These are phyloP conservation scores for Rapana venosa DNA, from an alignment of 2,888 invertebrate species.

Conservation along the genomic window DNA sequence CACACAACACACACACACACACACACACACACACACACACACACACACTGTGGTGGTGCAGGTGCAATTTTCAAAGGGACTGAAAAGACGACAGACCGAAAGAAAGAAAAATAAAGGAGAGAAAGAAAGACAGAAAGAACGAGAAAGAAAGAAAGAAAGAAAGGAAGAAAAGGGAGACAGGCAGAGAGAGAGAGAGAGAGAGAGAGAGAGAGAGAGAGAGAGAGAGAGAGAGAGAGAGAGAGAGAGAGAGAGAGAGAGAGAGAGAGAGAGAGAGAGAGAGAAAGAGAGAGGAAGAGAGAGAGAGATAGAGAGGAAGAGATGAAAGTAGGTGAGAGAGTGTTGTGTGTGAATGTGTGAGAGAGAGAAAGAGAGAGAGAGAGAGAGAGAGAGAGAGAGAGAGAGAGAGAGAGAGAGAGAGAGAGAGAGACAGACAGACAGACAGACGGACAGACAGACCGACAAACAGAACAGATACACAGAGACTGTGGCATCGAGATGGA, in stretches of 20 bases:
- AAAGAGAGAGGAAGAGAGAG: not conserved
- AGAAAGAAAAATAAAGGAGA: not conserved
- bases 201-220: not conserved
- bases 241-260: not conserved
- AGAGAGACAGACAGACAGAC: not conserved
- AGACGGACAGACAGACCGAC: not conserved
- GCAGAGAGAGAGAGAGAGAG: not conserved
- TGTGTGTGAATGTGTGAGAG: not conserved
- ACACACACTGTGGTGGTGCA: no score
- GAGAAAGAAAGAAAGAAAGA: not conserved
- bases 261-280: not conserved
- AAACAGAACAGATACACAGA: not conserved
- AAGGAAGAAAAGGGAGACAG: not conserved
- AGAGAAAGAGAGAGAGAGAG: conserved; percentile 21
- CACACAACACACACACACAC: no score
- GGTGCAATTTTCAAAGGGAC: no score
- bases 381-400: conserved; percentile 2
- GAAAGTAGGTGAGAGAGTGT: not conserved
- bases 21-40: no score
- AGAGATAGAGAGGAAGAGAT: not conserved
- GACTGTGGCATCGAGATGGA: not conserved
- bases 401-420: not conserved
- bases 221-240: not conserved
- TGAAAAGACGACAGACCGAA: no score
- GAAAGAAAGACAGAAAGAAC: not conserved